Conservation (phyloP, 2,888 invertebrate species). For the Myathropa florea region DNA sequence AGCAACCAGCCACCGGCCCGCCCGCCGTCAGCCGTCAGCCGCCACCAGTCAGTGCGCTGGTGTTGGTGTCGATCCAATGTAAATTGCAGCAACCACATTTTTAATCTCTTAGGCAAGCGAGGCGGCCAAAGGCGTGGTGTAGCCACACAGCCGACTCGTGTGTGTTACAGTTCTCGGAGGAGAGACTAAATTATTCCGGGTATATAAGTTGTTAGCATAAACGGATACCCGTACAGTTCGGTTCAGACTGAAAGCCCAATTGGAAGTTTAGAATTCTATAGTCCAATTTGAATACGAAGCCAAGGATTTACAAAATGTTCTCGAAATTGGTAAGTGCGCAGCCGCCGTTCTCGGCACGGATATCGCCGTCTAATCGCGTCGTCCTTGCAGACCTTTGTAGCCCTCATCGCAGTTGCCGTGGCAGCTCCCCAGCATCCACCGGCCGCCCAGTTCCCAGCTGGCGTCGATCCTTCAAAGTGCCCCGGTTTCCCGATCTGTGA, state of each 20-base stretch:
- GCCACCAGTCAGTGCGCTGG: slow-evolving; percentile 6
- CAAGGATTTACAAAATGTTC: slow-evolving; percentile 76
- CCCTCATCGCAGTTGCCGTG: slow-evolving; percentile 77
- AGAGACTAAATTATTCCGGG: slow-evolving; percentile 71
- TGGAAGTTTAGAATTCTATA: slow-evolving; percentile 81
- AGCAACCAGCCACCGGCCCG: not conserved
- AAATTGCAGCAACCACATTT: slow-evolving; percentile 70
- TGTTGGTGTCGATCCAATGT: slow-evolving; percentile 57
- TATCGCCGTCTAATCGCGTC: slow-evolving; percentile 25
- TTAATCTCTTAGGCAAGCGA: slow-evolving; percentile 68
- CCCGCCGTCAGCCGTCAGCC: not conserved
- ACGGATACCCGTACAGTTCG: slow-evolving; percentile 77
- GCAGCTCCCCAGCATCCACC: slow-evolving; percentile 79
- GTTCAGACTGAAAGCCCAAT: slow-evolving; percentile 79
- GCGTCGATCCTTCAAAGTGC: slow-evolving; percentile 81
- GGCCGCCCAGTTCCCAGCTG: slow-evolving; percentile 81
- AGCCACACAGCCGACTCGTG: slow-evolving; percentile 37
- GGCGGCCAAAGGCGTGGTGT: slow-evolving; percentile 64
- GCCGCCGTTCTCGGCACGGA: slow-evolving; percentile 12
- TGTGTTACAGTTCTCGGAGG: slow-evolving; percentile 66
- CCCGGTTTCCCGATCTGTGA: slow-evolving; percentile 82
- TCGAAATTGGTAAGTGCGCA: slow-evolving; percentile 79
- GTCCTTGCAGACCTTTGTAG: slow-evolving; percentile 75
- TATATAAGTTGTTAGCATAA: slow-evolving; percentile 78
- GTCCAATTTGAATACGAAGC: slow-evolving; percentile 77